phyloP scores from a whole-genome alignment of 1,140 invertebrate species.

The Bombus waltoni region DNA sequence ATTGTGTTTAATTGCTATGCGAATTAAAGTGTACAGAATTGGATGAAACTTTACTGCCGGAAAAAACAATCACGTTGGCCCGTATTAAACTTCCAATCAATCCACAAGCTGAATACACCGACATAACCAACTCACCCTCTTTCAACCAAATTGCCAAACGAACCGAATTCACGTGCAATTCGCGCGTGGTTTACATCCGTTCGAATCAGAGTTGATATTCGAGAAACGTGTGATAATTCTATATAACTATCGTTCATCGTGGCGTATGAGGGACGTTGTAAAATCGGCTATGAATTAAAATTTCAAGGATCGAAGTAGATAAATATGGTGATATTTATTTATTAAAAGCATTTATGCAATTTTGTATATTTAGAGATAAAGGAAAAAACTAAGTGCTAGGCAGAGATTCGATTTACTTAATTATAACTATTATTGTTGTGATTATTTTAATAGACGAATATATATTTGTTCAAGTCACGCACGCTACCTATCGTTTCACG shows the following conservation, averaged over 20 bases:
- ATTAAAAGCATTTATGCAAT: no score
- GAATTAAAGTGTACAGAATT: not conserved
- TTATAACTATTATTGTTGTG: no score
- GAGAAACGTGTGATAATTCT: not conserved
- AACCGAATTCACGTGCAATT: not conserved
- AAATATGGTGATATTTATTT: no score
- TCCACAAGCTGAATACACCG: not conserved
- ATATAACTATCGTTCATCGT: not conserved
- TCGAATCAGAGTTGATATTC: conserved; percentile 3
- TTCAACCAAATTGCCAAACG: conserved; percentile 11
- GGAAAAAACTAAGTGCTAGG: no score
- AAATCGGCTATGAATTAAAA: not conserved
- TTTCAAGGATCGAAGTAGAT: not conserved
- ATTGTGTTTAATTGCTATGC: not conserved
- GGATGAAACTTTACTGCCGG: not conserved
- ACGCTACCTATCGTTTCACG: no score
- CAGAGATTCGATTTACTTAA: no score
- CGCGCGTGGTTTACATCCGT: not conserved
- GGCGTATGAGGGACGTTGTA: not conserved
- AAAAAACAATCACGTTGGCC: not conserved
- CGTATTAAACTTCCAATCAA: not conserved
- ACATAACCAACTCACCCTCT: not conserved
- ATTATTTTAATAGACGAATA: no score
- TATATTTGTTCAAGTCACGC: no score
- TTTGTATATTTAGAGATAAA: no score